A percentile compares a stretch with the other conserved stretches of the same genome.
Conservation (phyloP, 2,888 invertebrate genomes). For the Tipula confusa region DNA sequence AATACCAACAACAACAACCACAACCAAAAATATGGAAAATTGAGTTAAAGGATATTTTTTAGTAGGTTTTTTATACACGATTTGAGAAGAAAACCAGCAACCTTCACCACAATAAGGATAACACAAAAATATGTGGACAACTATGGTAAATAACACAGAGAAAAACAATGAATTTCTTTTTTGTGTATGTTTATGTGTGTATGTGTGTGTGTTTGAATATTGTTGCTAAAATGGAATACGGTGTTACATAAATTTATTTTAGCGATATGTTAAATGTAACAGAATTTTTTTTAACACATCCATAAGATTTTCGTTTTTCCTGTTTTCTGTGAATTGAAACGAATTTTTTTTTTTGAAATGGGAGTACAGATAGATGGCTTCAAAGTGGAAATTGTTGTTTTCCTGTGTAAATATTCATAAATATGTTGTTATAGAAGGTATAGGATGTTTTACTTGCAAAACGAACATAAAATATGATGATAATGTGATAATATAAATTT, state of each 20-base stretch:
- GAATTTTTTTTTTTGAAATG: neutral
- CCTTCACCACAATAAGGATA: neutral
- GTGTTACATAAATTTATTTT: neutral
- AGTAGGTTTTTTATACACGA: neutral
- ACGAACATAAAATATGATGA: neutral
- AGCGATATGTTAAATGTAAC: neutral
- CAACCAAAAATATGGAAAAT: neutral
- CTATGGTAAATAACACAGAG: neutral
- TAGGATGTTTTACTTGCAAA: neutral
- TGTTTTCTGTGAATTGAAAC: neutral
- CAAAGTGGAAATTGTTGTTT: conserved; percentile 5
- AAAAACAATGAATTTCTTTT: neutral
- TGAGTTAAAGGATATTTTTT: conserved; percentile 1
- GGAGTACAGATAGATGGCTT: neutral
- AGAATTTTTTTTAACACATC: neutral
- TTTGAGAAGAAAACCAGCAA: neutral
- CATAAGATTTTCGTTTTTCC: neutral
- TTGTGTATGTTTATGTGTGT: neutral
- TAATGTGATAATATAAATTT: neutral
- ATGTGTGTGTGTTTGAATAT: neutral
- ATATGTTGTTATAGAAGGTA: neutral
- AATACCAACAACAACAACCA: neutral
- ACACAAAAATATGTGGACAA: neutral
- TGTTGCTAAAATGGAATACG: neutral
- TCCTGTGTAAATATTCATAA: neutral